These are phyloP conservation scores for Pempheris klunzingeri DNA, from an alignment of 2,797 vertebrate genomes.

Conservation along the genomic window DNA sequence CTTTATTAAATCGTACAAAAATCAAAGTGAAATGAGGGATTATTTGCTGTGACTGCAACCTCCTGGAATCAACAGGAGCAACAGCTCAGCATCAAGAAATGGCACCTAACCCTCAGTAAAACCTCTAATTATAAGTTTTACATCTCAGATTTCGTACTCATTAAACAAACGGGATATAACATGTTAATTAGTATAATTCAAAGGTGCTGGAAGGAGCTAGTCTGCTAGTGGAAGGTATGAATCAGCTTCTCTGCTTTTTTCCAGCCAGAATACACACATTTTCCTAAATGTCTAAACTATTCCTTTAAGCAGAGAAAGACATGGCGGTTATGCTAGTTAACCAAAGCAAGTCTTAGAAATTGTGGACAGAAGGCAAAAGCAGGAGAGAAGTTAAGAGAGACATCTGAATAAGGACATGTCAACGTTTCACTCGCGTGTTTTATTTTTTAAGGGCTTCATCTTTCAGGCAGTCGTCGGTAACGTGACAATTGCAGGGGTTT, in stretches of 20 bases:
- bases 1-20: too few relatives aligned
- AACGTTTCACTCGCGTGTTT: slow-evolving; percentile 44
- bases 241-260: background rate
- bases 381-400: slow-evolving; percentile 65
- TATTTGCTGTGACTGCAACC: background rate
- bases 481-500: slow-evolving; percentile 84
- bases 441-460: slow-evolving; percentile 87
- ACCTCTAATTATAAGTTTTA: background rate
- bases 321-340: slow-evolving; percentile 81
- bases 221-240: too few relatives aligned
- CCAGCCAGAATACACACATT: background rate
- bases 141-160: background rate
- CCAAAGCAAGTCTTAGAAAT: slow-evolving; percentile 88
- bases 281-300: background rate
- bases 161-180: background rate
- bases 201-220: too few relatives aligned
- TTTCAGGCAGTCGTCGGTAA: slow-evolving; percentile 83
- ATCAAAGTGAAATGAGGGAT: too few relatives aligned
- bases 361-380: slow-evolving; percentile 72
- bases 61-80: background rate
- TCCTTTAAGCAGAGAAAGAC: slow-evolving; percentile 61
- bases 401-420: slow-evolving; percentile 26
- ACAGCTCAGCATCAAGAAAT: background rate
- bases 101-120: background rate
- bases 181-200: background rate